phyloP scores from a whole-genome alignment of 2,888 invertebrate genomes.

The Plusia festucae region DNA sequence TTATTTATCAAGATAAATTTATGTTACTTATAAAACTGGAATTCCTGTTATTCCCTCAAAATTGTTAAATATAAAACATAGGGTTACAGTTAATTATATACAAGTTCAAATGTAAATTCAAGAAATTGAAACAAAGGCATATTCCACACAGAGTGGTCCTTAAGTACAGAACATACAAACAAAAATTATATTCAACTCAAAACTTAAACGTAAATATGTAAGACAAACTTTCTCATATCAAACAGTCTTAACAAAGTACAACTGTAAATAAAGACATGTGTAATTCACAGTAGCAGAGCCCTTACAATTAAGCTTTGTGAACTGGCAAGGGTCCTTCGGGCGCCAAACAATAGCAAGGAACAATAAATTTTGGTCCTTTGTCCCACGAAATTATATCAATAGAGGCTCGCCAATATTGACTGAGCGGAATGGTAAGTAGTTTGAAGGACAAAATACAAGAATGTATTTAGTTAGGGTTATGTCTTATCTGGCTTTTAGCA shows the following conservation, averaged over 20 bases:
- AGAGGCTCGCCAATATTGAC: conserved; percentile 58
- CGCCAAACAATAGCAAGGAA: conserved; percentile 66
- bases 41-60: too few species aligned
- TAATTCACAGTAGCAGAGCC: conserved; percentile 40
- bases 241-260: conserved; percentile 34
- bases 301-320: conserved; percentile 57
- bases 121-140: not conserved
- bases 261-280: conserved; percentile 48
- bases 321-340: conserved; percentile 58
- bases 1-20: too few species aligned
- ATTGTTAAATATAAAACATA: too few species aligned
- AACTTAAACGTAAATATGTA: conserved; percentile 1
- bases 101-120: not conserved
- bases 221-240: conserved; percentile 29
- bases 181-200: not conserved
- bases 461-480: conserved; percentile 1
- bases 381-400: conserved; percentile 61
- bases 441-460: not conserved
- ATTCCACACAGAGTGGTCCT: not conserved
- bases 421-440: conserved; percentile 15
- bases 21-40: too few species aligned
- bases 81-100: too few species aligned
- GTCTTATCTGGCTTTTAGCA: conserved; percentile 1
- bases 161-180: not conserved
- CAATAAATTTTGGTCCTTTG: conserved; percentile 68